phyloP scores from a whole-genome alignment of 1,140 invertebrate genomes.

The Brachionus manjavacas region DNA sequence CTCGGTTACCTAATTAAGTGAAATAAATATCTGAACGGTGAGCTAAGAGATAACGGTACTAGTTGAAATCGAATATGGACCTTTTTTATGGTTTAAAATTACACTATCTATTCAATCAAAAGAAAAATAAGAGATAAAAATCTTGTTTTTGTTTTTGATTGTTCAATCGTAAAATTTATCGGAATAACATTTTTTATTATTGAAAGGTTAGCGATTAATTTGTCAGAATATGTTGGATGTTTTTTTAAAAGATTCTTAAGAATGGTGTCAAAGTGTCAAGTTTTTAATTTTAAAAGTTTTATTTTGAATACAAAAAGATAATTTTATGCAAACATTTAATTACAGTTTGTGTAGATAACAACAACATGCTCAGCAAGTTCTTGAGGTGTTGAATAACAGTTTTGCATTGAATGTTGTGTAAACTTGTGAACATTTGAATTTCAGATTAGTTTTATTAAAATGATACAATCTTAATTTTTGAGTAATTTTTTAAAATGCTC shows the following conservation, averaged over 20 bases:
- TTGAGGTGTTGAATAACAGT: background rate
- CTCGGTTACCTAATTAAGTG: conserved; percentile 18
- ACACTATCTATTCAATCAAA: conserved; percentile 20
- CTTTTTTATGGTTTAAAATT: conserved; percentile 17
- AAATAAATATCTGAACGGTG: conserved; percentile 8
- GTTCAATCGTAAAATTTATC: conserved; percentile 24
- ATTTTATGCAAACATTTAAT: conserved; percentile 11
- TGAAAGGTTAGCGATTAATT: background rate
- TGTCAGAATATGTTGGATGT: background rate
- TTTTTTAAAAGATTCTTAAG: conserved; percentile 1
- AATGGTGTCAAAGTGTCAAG: conserved; percentile 1
- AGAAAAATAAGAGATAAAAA: conserved; percentile 2
- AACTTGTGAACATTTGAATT: conserved; percentile 4
- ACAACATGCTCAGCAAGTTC: conserved; percentile 13
- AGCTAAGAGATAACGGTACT: conserved; percentile 9
- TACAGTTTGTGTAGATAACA: conserved; percentile 7
- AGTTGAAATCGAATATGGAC: background rate
- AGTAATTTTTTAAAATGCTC: background rate
- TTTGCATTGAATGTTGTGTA: background rate
- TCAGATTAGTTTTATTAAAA: background rate
- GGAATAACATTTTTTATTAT: background rate
- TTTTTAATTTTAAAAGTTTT: background rate
- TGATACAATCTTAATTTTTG: background rate
- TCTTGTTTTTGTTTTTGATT: conserved; percentile 20
- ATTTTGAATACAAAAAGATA: background rate